Evolutionary conservation across 1,140 invertebrate genomes (phyloP), one percentile per base, ranked within the genome.

Genomic region (Aphelinus certus): DNA sequence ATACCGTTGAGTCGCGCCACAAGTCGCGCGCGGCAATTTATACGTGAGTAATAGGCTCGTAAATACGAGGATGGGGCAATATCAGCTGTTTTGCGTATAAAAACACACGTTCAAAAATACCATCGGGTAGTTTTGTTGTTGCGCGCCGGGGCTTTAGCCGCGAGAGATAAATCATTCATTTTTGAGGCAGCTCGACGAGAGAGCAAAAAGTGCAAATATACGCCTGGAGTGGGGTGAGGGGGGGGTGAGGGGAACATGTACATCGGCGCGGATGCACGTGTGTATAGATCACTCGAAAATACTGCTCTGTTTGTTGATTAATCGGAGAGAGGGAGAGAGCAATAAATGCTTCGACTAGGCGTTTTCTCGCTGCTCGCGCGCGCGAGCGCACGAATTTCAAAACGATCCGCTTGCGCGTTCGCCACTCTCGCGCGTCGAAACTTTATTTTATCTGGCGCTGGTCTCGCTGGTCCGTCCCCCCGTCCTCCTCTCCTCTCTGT

Each of bases 291-390:
- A 3, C 70, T 10, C n/a, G 47, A 67, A 68, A 68, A 73, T 62
- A 68, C 56, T 45, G 55, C 7, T 62, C 57, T 5, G 65, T 69
- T 74, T 48, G 60, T 58, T 75, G 67, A 75, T 75, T 70, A 75
- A 75, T 70, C 48, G 65, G 49, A 42, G 26, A 49, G 57, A 7
- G 65, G 26, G 48, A 45, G 7, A 9, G 55, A 2, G 68, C 74
- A 61, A 76, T 76, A 76, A 76, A 76, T 71, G 68, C 68, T 76
- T 76, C 74, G 74, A 76, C 68, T 53, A 67, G 42, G 4, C 42
- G 61, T 63, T 63, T 10, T 26, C 58, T 7, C 58, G 43, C 64
- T 46, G 56, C 69, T 63, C n/a, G 3, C 56, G 43, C 51, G 4
- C n/a, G 1, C 49, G n/a, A 2, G 49, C 1, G 2, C 3, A 60